Base-by-base conservation (phyloP, 2,797 vertebrate species). In the Ctenochaetus hawaiiensis region DNA sequence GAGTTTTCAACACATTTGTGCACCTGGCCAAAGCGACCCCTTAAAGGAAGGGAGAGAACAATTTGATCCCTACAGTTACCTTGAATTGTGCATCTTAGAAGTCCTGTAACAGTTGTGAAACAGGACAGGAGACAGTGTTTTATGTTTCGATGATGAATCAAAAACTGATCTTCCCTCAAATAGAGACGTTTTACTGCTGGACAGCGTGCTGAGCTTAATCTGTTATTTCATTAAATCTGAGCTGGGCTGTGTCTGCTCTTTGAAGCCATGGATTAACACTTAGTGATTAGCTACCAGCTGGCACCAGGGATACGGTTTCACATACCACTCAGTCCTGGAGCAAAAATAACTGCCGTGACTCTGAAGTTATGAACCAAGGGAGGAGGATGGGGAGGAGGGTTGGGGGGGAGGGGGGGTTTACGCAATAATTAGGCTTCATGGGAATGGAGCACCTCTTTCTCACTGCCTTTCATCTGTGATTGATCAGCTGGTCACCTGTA, bases 1-100 rank as follows among this genome's bases (percentile, higher is more conserved):
- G 96, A 95, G 87, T 98, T 99, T 91, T 99, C 98, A 62, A 98
- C 95, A 86, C 98, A 99, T 94, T 96, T 99, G 93, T 99, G 96
- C 68, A 99, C 98, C 89, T 99, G 97, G 56, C 98, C 98, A 41
- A 98, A 99, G 71, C 98, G 95, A 14, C 98, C 98, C 54, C 98
- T 99, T 12, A 22, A 72, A 79, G 77, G 89, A 60, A 57, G 44
- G 67, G 5, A 63, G 6, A 22, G 10, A 12, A 71, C 20, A 14
- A 75, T 49, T 20, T 13, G 0, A 20, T 62, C 22, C 23, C 18
- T 45, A n/a, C 6, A 11, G 11, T 66, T 62, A 61, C 7, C 7
- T 80, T n/a, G 49, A 72, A 56, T 67, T 6, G 17, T 30, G 26
- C 26, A 30, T 30, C 26, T 30, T 30, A 30, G 26, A 30, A 30